Conservation (phyloP, 2,888 invertebrate species). For the Trisateles emortualis region DNA sequence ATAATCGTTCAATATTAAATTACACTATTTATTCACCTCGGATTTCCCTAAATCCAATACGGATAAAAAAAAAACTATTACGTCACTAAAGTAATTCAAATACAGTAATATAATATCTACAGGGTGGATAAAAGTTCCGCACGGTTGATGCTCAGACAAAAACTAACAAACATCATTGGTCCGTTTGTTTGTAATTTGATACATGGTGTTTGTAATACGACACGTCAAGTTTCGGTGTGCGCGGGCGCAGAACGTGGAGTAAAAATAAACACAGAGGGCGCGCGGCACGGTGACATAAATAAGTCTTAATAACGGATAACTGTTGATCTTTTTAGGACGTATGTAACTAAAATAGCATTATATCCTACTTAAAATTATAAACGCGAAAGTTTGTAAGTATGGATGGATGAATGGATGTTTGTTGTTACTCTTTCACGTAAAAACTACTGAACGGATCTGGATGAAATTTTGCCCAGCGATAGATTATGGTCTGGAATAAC, state of each 20-base stretch:
- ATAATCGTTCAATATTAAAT: no score
- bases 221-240: constrained; percentile 35
- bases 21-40: neutral
- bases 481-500: no score
- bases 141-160: constrained; percentile 35
- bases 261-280: constrained; percentile 52
- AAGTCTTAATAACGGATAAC: constrained; percentile 39
- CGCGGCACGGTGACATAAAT: constrained; percentile 39
- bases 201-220: constrained; percentile 47
- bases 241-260: constrained; percentile 34
- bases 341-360: neutral
- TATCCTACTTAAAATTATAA: no score
- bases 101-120: constrained; percentile 42
- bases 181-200: constrained; percentile 50
- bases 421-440: no score
- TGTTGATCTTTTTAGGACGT: constrained; percentile 21
- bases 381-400: no score
- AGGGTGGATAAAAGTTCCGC: constrained; percentile 31
- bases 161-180: constrained; percentile 29
- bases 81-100: constrained; percentile 10
- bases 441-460: no score
- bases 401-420: no score
- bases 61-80: neutral
- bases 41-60: neutral
- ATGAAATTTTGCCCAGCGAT: no score